Evolutionary conservation across 2,797 vertebrate species (phyloP), one percentile per base, ranked within the genome.

Genomic region (Tenualosa ilisha): DNA sequence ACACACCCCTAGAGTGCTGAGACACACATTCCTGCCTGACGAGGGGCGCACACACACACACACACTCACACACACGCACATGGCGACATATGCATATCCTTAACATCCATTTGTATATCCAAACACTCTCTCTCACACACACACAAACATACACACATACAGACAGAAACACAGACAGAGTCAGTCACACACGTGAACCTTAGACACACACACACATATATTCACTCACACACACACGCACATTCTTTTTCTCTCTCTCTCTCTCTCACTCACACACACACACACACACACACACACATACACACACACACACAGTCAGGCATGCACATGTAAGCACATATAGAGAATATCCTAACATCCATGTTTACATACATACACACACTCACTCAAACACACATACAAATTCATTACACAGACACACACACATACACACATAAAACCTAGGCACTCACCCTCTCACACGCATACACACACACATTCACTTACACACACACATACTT

Each of bases 171-270:
- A n/a, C n/a, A n/a, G n/a, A 7, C 61, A 9, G 4, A 24, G 17
- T 20, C 56, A 61, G 17, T 20, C 56, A 61, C 17, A 3, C 59
- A 63, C 59, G 1, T 20, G 11, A 4, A 68, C 63, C 12, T 15
- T 31, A 31, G 31, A 1, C 2, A 72, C 65, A 89, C 91, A 93
- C 91, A 82, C 88, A 89, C 83, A 82, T 81, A 88, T 81, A 87
- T 90, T 93, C 90, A 68, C 17, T 3, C 53, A 90, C 90, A 93
- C 91, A 68, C 87, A 89, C 83, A 81, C 82, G 87, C 81, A 87
- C 90, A 93, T 89, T 31, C 31, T 31, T 31, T 31, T 31, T 31
- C 31, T 31, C 31, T 31, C 31, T 31, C 31, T 31, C 31, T n/a
- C n/a, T 31, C 31, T 31, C 31, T 31, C 31, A 0, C 31, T 31